Conservation (phyloP, 2,797 vertebrate species). For the Nannoperca australis region DNA sequence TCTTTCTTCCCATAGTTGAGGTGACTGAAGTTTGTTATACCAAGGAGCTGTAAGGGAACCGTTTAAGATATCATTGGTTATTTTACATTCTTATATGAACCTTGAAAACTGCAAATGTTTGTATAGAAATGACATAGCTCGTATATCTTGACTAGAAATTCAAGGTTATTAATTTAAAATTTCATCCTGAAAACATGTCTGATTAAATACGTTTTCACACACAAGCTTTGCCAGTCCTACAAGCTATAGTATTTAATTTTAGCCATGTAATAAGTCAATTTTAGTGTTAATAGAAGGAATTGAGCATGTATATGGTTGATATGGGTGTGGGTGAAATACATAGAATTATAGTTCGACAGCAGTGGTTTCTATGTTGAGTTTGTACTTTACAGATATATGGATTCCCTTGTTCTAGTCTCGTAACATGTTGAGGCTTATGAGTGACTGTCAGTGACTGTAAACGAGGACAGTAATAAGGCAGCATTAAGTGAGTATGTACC, state of each 20-base stretch:
- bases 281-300: conserved; percentile 39
- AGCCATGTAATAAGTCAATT: conserved; percentile 66
- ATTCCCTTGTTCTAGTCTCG: conserved; percentile 51
- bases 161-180: conserved; percentile 32
- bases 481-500: conserved; percentile 69
- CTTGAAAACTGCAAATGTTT: conserved; percentile 57
- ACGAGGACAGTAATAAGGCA: conserved; percentile 69
- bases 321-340: conserved; percentile 56
- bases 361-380: conserved; percentile 65
- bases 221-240: conserved; percentile 72
- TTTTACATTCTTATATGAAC: conserved; percentile 47
- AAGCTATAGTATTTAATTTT: conserved; percentile 78
- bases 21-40: conserved; percentile 36
- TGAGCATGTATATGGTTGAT: conserved; percentile 31
- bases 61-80: conserved; percentile 33
- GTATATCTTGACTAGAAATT: conserved; percentile 59
- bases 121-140: conserved; percentile 43
- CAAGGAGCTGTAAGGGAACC: conserved; percentile 37
- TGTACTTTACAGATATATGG: conserved; percentile 55
- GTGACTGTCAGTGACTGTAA: conserved; percentile 45
- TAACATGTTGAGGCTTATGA: conserved; percentile 45
- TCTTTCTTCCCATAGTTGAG: conserved; percentile 16
- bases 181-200: conserved; percentile 27
- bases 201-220: conserved; percentile 57
- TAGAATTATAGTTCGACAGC: conserved; percentile 54